Percentiles rank a stretch among this genome's conserved stretches.
phyloP scores from a whole-genome alignment of 2,888 invertebrate genomes.

The Acrobasis suavella region DNA sequence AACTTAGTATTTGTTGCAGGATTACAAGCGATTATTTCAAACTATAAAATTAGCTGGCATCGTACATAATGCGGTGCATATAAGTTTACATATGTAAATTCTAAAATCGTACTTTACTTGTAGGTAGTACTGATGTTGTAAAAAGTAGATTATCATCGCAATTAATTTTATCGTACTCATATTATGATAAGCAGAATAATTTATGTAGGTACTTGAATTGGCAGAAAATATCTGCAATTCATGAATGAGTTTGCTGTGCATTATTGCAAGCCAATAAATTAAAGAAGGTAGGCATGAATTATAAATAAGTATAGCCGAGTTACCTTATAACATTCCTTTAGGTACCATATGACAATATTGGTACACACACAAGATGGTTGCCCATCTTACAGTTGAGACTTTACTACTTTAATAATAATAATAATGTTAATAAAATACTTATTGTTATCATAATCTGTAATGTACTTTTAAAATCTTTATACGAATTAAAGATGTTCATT shows the following conservation, averaged over 20 bases:
- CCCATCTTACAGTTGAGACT: neutral
- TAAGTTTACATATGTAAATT: slow-evolving; percentile 52
- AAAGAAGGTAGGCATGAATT: slow-evolving; percentile 11
- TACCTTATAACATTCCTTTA: slow-evolving; percentile 28
- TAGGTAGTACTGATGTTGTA: slow-evolving; percentile 36
- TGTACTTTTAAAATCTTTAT: no score
- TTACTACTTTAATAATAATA: neutral
- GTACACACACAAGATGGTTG: no score
- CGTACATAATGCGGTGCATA: slow-evolving; percentile 78
- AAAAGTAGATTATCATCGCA: slow-evolving; percentile 11
- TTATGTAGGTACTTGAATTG: slow-evolving; percentile 19
- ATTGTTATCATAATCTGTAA: no score
- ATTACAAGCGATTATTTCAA: slow-evolving; percentile 75
- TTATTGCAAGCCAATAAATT: slow-evolving; percentile 29
- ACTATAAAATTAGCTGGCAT: slow-evolving; percentile 77
- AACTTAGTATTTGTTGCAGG: slow-evolving; percentile 71
- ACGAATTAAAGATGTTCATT: no score
- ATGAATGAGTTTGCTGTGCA: slow-evolving; percentile 26
- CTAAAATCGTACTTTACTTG: slow-evolving; percentile 43
- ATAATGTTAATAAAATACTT: neutral
- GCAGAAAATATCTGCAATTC: slow-evolving; percentile 8
- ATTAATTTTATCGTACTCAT: neutral
- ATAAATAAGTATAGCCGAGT: slow-evolving; percentile 14
- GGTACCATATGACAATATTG: neutral
- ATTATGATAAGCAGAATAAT: slow-evolving; percentile 27